Conservation (phyloP, 2,113 vertebrate species). For the Campylomormyrus tamandua region DNA sequence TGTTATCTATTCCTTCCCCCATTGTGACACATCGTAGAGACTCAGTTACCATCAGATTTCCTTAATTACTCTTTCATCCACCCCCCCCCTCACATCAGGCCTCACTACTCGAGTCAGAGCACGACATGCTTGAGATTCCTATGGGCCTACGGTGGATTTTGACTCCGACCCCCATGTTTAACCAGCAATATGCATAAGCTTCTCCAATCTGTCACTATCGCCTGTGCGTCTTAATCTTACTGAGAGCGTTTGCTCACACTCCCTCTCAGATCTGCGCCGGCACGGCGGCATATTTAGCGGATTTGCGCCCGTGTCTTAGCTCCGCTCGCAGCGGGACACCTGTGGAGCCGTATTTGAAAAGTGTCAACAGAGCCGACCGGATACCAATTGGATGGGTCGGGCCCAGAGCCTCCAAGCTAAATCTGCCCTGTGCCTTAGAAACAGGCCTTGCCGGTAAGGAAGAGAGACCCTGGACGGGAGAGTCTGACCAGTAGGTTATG, state of each 20-base stretch:
- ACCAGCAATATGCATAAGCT: neutral
- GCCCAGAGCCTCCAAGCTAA: neutral
- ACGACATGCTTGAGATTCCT: neutral
- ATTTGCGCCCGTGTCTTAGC: neutral
- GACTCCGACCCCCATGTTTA: neutral
- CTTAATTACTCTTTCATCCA: neutral
- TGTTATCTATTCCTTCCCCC: neutral
- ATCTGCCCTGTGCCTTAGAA: neutral
- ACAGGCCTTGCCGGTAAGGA: neutral
- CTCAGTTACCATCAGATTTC: neutral
- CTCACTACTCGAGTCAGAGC: neutral
- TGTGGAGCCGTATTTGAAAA: neutral
- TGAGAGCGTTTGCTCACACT: neutral
- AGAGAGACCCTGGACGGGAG: neutral
- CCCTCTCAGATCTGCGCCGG: neutral
- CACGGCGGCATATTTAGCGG: constrained; percentile 1
- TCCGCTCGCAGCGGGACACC: neutral
- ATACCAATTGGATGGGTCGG: neutral
- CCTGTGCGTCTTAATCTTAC: neutral
- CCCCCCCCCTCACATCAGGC: neutral
- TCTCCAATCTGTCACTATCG: neutral
- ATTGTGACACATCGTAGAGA: neutral
- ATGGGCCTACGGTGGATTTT: neutral
- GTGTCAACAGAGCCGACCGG: neutral
- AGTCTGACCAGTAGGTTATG: neutral